Base-by-base conservation (phyloP, 1,140 invertebrate genomes). In the Drosophila azteca region DNA sequence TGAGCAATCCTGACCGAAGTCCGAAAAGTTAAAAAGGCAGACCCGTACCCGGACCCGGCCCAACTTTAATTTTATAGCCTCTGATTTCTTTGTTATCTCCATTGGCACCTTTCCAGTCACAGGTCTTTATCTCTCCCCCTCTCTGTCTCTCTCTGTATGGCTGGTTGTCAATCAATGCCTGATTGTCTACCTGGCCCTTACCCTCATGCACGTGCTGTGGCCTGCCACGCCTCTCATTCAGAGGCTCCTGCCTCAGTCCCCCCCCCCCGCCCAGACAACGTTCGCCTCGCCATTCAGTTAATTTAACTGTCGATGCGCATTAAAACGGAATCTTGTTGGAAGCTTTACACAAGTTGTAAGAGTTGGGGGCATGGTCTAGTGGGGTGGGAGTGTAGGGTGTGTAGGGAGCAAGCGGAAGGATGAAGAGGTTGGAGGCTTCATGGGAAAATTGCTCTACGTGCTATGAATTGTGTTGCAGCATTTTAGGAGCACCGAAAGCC, bases 291-390 rank as follows among this genome's bases (percentile, higher is more conserved):
- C 45, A 29, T 65, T 50, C 55, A 75, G 71, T 76, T 75, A 75
- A 75, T 75, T 75, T 75, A 75, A 75, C 71, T 75, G 72, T 75
- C 70, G 72, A 59, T 75, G 72, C 72, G 72, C 72, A 75, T 75
- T 75, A 75, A 75, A 76, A 75, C 71, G 60, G 71, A 76, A 75
- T 75, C 62, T 63, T 73, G 71, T 73, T 55, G 52, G 58, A 53
- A 59, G 51, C 53, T 52, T 39, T 65, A 31, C 46, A 50, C 66
- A 57, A 68, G 61, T 49, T 50, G 31, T 15, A 26, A 13, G 17
- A 20, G 57, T 6, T 13, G 15, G 41, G 43, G 11, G 29, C 17
- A 31, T 2, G 29, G 29, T 31, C 31, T 31, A 22, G n/a, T n/a
- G 22, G 15, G 20, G 17, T 1, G 20, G 35, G 31, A 0, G 53